phyloP scores from a whole-genome alignment of 2,113 vertebrate genomes.

The Petrocephalus microphthalmus region DNA sequence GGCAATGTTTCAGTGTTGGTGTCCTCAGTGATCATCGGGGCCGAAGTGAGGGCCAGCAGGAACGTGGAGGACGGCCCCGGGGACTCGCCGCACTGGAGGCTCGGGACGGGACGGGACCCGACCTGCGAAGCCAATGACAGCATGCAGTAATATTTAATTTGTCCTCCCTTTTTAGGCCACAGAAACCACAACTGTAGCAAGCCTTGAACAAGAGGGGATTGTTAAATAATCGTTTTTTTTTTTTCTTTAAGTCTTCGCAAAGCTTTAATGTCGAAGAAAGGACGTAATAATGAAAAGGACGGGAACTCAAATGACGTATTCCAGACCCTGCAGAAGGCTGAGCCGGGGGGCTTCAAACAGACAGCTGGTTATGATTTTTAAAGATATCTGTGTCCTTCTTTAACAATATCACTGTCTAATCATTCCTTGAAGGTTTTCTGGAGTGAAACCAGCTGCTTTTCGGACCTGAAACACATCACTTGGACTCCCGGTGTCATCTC shows the following conservation, averaged over 20 bases:
- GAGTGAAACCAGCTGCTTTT: conserved; percentile 25
- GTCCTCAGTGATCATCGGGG: not conserved
- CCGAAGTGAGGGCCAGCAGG: not conserved
- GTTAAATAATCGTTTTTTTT: conserved; percentile 22
- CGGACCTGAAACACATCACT: conserved; percentile 17
- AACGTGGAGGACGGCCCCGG: not conserved
- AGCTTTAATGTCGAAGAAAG: conserved; percentile 22
- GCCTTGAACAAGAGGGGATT: not conserved
- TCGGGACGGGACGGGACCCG: conserved; percentile 14
- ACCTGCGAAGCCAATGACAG: conserved; percentile 26
- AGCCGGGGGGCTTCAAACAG: conserved; percentile 21
- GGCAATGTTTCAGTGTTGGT: not conserved
- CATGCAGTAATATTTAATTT: conserved; percentile 24
- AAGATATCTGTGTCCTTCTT: conserved; percentile 13
- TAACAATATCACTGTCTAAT: conserved; percentile 18
- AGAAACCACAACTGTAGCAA: conserved; percentile 22
- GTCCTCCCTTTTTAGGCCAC: conserved; percentile 25
- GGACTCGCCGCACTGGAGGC: not conserved
- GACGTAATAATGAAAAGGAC: conserved; percentile 33
- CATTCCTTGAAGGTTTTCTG: conserved; percentile 23
- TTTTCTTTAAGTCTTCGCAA: conserved; percentile 21
- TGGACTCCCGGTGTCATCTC: conserved; percentile 15
- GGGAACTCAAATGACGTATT: conserved; percentile 29
- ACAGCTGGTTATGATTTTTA: conserved; percentile 34
- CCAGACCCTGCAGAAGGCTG: conserved; percentile 24